Percentiles rank a stretch among this genome's conserved stretches.
These are phyloP conservation scores for Laticauda laticaudata DNA, from an alignment of 2,113 vertebrate genomes.

Conservation along the genomic window DNA sequence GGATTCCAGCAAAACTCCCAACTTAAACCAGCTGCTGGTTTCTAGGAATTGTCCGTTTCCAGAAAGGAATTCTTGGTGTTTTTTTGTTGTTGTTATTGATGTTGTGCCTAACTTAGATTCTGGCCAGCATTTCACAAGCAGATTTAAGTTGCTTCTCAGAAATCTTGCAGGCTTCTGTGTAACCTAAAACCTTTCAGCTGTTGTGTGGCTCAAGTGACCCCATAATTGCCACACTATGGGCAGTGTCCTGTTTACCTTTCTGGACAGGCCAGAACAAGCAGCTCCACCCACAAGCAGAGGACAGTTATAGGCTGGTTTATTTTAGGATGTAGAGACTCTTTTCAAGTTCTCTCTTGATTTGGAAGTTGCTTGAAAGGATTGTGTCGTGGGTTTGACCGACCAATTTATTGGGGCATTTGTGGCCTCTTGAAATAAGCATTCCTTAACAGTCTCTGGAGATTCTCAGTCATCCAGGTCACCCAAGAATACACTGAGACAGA, in stretches of 20 bases:
- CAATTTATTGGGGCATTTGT: fast-evolving
- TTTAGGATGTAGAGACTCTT: not conserved
- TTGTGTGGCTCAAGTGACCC: not conserved
- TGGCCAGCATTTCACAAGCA: not conserved
- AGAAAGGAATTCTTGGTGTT: conserved; percentile 1
- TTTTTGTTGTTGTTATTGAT: not conserved
- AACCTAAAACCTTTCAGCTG: conserved; percentile 27
- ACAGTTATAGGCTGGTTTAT: not conserved
- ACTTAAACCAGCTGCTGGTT: not conserved
- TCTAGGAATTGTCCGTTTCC: conserved; percentile 1
- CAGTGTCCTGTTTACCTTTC: conserved; percentile 4
- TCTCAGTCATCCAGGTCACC: no score
- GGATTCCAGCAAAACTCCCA: not conserved
- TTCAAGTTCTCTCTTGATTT: not conserved
- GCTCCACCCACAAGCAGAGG: not conserved
- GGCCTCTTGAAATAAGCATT: not conserved
- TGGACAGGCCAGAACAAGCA: not conserved
- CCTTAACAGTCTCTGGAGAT: not conserved
- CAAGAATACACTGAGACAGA: no score
- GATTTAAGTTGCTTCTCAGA: conserved; percentile 29
- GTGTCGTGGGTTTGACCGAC: not conserved
- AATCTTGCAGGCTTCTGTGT: not conserved
- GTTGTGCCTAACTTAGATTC: fast-evolving
- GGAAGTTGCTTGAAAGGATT: fast-evolving
- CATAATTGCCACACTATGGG: fast-evolving